These are phyloP conservation scores for Pelodiscus sinensis DNA, from an alignment of 2,113 vertebrate species.

Conservation along the genomic window DNA sequence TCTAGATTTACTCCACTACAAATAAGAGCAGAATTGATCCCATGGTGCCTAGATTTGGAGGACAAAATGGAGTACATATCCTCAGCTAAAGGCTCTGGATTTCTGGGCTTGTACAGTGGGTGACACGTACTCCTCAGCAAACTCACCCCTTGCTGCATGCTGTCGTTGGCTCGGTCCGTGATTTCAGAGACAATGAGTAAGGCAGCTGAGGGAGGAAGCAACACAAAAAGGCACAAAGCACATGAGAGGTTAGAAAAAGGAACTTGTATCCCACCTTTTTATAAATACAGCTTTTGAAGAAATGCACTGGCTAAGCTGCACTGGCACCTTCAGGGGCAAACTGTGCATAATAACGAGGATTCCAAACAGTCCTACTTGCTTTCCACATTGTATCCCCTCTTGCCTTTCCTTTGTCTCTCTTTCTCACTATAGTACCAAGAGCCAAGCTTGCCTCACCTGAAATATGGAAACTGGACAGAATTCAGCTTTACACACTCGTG, in stretches of 20 bases:
- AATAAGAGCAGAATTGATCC: neutral
- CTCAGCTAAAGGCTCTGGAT: neutral
- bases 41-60: neutral
- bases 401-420: neutral
- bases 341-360: neutral
- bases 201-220: constrained; percentile 81
- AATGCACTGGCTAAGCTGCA: neutral
- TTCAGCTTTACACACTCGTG: neutral
- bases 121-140: neutral
- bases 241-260: neutral
- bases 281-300: neutral
- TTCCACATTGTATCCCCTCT: neutral
- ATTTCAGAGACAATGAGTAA: constrained; percentile 91
- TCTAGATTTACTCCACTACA: neutral
- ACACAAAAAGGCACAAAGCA: neutral
- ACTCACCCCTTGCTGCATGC: constrained; percentile 95
- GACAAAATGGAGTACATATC: neutral
- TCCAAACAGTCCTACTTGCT: neutral
- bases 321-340: neutral
- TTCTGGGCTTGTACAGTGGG: no score
- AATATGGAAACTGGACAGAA: neutral
- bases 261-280: neutral
- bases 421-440: neutral
- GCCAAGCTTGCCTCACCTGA: neutral
- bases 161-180: constrained; percentile 91